Percentiles rank a stretch among this genome's conserved stretches.
Evolutionary conservation across 2,888 invertebrate genomes (phyloP).

Genomic region (Argynnis bischoffii): DNA sequence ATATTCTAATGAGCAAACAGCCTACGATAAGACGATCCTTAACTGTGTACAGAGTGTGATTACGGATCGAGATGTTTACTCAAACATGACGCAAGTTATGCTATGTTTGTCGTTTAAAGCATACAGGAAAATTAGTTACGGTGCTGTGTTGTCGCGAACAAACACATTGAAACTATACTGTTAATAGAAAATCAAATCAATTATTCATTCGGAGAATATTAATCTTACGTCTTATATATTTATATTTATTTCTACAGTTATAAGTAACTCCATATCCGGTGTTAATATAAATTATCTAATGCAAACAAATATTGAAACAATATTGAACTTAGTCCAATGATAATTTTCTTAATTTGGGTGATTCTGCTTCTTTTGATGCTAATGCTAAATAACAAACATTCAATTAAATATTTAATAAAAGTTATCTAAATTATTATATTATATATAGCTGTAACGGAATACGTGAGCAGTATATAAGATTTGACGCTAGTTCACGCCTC

Average conservation of each 20-base stretch:
- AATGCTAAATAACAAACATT: too few relatives aligned
- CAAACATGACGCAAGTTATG: slow-evolving; percentile 26
- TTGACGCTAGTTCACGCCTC: slow-evolving; percentile 30
- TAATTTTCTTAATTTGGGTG: not conserved
- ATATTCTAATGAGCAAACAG: slow-evolving; percentile 5
- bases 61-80: slow-evolving; percentile 27
- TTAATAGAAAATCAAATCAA: too few relatives aligned
- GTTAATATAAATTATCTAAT: not conserved
- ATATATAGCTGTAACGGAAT: not conserved
- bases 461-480: slow-evolving; percentile 17
- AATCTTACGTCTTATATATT: too few relatives aligned
- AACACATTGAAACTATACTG: not conserved
- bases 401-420: not conserved
- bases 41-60: slow-evolving; percentile 15
- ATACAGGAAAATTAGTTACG: slow-evolving; percentile 22
- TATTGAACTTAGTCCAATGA: not conserved
- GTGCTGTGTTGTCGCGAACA: not conserved
- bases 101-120: slow-evolving; percentile 21
- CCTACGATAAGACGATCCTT: slow-evolving; percentile 10
- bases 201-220: too few relatives aligned
- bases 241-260: not conserved
- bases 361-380: not conserved
- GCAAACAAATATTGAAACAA: too few relatives aligned
- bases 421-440: not conserved
- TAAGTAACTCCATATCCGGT: not conserved